These are phyloP conservation scores for Aphaenogaster rudis DNA, from an alignment of 1,140 invertebrate genomes.

Conservation along the genomic window DNA sequence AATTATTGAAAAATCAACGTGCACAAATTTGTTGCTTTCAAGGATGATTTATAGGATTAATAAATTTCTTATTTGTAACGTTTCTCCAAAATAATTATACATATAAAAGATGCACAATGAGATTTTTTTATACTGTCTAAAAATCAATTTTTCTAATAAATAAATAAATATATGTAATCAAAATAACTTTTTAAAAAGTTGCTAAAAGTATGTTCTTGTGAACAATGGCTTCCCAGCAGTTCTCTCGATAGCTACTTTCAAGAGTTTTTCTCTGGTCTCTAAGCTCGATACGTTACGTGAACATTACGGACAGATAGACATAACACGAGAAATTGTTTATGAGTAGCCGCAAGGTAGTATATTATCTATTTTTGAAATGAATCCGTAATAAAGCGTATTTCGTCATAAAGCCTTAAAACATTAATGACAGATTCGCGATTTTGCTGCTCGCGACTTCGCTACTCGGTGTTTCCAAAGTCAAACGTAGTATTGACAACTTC, in stretches of 20 bases:
- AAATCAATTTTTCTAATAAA: not conserved
- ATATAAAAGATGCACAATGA: not conserved
- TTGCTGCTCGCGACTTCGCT: not conserved
- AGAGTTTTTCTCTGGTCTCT: not conserved
- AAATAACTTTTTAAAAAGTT: not conserved
- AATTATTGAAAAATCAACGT: not conserved
- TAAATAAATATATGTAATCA: not conserved
- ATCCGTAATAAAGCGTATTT: not conserved
- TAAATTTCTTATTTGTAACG: not conserved
- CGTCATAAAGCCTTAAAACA: too few species aligned
- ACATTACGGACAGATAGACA: not conserved
- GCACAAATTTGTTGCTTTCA: not conserved
- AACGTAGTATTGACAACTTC: not conserved
- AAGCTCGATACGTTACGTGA: not conserved
- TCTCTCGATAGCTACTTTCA: not conserved
- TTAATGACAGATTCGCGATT: not conserved
- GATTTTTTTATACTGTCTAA: not conserved
- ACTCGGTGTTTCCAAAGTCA: not conserved
- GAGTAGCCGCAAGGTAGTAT: not conserved
- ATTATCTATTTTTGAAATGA: constrained; percentile 20
- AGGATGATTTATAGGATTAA: not conserved
- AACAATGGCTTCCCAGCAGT: not conserved
- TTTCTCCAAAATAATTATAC: not conserved
- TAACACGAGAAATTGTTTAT: constrained; percentile 6
- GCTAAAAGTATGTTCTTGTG: not conserved